Evolutionary conservation across 1,140 invertebrate species (phyloP).

Genomic region (Megalonaias nervosa): DNA sequence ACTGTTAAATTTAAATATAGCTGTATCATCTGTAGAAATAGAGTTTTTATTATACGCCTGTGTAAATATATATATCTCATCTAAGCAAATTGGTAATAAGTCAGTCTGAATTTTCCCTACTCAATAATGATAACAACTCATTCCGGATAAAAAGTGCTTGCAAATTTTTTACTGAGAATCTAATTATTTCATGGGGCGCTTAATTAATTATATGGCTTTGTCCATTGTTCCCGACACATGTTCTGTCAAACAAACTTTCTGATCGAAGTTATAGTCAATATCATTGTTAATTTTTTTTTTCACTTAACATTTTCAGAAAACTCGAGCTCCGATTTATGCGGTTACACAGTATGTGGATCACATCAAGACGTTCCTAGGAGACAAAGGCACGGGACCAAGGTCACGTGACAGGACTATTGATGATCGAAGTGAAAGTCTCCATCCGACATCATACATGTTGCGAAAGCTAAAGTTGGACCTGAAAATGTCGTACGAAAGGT

Average conservation of each 20-base stretch:
- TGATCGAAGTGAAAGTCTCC: conserved; percentile 74
- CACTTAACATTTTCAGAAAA: conserved; percentile 44
- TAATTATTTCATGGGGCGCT: not conserved
- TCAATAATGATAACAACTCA: not conserved
- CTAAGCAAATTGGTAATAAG: too few species aligned
- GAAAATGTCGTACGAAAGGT: conserved; percentile 89
- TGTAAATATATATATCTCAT: too few species aligned
- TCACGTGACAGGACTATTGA: conserved; percentile 12
- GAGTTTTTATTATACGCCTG: too few species aligned
- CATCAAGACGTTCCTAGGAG: conserved; percentile 41
- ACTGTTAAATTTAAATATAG: too few species aligned
- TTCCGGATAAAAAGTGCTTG: not conserved
- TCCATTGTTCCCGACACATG: not conserved
- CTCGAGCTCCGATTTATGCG: conserved; percentile 52
- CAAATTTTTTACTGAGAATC: not conserved
- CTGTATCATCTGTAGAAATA: too few species aligned
- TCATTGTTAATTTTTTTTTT: not conserved
- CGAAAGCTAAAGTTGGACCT: conserved; percentile 89
- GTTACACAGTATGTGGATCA: conserved; percentile 55
- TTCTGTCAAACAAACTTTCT: not conserved
- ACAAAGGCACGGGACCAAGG: conserved; percentile 2
- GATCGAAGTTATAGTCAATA: not conserved
- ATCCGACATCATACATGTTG: conserved; percentile 84
- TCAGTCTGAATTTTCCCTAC: too few species aligned
- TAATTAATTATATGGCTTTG: too few species aligned